Percentiles rank a stretch among this genome's conserved stretches.
These are phyloP conservation scores for Euspilapteryx auroguttella DNA, from an alignment of 2,888 invertebrate genomes.

Conservation along the genomic window DNA sequence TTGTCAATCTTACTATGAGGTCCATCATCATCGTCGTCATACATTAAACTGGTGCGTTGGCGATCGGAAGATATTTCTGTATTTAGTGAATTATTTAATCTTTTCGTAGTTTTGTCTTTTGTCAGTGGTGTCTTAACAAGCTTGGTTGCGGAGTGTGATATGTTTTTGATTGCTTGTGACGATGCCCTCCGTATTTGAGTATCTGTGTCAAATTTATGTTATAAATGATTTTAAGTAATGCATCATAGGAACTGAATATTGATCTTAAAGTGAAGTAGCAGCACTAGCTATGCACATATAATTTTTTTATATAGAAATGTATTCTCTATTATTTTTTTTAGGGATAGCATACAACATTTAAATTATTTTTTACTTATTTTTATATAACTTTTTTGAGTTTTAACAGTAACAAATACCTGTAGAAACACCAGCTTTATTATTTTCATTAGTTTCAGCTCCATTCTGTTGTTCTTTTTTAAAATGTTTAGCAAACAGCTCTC, in stretches of 20 bases:
- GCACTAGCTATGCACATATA: too few relatives aligned
- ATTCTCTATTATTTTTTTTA: too few relatives aligned
- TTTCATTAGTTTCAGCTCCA: too few relatives aligned
- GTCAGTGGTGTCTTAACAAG: constrained; percentile 24
- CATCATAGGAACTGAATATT: too few relatives aligned
- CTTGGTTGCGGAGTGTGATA: constrained; percentile 21
- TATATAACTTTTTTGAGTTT: background rate
- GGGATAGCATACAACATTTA: too few relatives aligned
- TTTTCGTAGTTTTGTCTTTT: constrained; percentile 10
- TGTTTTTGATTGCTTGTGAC: constrained; percentile 30
- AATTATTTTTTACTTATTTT: too few relatives aligned
- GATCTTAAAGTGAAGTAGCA: too few relatives aligned
- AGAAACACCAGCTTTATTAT: background rate
- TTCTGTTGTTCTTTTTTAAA: constrained; percentile 28
- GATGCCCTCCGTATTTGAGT: constrained; percentile 18
- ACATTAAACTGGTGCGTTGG: constrained; percentile 42
- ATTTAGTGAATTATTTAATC: background rate
- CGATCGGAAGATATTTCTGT: constrained; percentile 8
- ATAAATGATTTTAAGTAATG: too few relatives aligned
- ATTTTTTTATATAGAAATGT: too few relatives aligned
- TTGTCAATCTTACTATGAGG: constrained; percentile 43
- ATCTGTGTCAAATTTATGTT: background rate
- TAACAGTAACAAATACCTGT: background rate
- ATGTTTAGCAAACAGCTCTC: constrained; percentile 64
- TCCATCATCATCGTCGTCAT: constrained; percentile 35